Base-by-base conservation (phyloP, 2,888 invertebrate genomes). In the Limnephilus rhombicus region DNA sequence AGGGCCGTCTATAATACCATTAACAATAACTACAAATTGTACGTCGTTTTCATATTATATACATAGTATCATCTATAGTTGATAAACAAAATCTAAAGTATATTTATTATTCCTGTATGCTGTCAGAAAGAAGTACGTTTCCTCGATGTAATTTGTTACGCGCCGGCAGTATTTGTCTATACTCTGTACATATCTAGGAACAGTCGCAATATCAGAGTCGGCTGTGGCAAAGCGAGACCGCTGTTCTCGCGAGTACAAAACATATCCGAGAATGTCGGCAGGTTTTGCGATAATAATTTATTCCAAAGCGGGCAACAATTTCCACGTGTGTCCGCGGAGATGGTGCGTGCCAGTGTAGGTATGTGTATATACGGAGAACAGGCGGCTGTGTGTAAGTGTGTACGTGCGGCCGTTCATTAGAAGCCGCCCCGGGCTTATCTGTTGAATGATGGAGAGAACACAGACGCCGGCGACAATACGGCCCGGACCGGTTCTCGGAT, bases 381-480 rank as follows among this genome's bases (percentile, higher is more conserved):
- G 41, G 85, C 49, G 85, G 18, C 7, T 24, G 37, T 37, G 37
- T 37, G 41, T 9, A 41, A 41, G 85, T 86, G 85, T 86, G 85
- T n/a, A 68, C 24, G 87, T 34, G 81, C 80, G 41, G 81, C 41
- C 80, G 90, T 90, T 90, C 90, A 90, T 83, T 90, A 90, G 90
- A 53, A 90, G 81, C 83, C 34, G 85, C 91, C 85, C 29, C 41
- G 80, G 91, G 86, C 82, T 86, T 91, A 91, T 86, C 85, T 86
- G 68, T 29, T 37, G 91, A 41, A 86, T 68, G 86, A 91, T 41
- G 80, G 91, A 91, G 85, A 91, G 85, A 45, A 85, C 41, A 83
- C 49, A 53, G 90, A 89, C 90, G 90, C 90, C 90, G 90, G 90
- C 90, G 85, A 91, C 91, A 91, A 41, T 88, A 53, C 87, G 88